Evolutionary conservation across 2,888 invertebrate genomes (phyloP), one percentile per base, ranked within the genome.

Genomic region (Melinaea menophilus): DNA sequence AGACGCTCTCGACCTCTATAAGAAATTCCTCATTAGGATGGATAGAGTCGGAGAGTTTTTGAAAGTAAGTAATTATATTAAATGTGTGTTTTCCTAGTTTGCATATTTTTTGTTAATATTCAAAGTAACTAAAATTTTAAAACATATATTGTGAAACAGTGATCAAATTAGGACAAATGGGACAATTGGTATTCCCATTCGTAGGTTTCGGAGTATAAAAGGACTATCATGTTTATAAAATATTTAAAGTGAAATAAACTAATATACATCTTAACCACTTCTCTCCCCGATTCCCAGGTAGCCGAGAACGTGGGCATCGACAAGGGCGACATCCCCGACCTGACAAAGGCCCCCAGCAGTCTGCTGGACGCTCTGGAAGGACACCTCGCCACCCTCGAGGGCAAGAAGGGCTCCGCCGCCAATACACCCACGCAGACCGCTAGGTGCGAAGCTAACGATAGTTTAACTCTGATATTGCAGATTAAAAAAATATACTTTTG

Each of bases 11-110:
- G 99, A 99, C 82, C 94, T 99, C 80, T 99, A 99, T 91, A 99
- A 99, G 91, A 98, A 97, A 91, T 99, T 99, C 92, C 94, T 99
- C 79, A 97, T 98, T 75, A 94, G 99, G 80, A 99, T 99, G 98
- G 99, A 99, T 92, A 95, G 97, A 88, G 99, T 99, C 66, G 97
- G 97, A 66, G 99, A 99, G 92, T 99, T 99, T 90, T 92, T 99
- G 66, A 98, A 98, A 93, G 96, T 96, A 72, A 61, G 51, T 31
- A 31, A 51, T 31, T 7, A 22, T 22, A 22, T 22, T 22, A 22
- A 22, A 22, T 22, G 22, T 1, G 22, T 22, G 22, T 22, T 22
- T 22, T 22, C 22, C 22, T 22, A 22, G 22, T 22, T 22, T 1
- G 22, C 22, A 22, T 22, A 22, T 22, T 22, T 22, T 22, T 22